Base-by-base conservation (phyloP, 1,140 invertebrate species). In the Penaeus japonicus region DNA sequence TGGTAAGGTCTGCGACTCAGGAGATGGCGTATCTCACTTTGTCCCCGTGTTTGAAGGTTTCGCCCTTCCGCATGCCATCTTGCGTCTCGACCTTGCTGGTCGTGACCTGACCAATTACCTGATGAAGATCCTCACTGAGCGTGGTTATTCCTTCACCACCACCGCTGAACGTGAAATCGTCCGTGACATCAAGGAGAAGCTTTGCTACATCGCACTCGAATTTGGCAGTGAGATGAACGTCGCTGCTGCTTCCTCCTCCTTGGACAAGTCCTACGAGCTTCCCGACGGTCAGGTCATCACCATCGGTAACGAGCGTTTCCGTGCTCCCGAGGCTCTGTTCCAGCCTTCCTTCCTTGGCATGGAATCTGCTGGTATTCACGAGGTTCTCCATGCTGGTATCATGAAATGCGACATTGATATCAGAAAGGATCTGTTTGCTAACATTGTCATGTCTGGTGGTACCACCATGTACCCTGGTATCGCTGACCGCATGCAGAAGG, bases 221-320 rank as follows among this genome's bases (percentile, higher is more conserved):
- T 98, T 98, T 92, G 97, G 98, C 93, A 97, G 98, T 93, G 97
- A 98, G 94, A 98, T 98, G 97, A 96, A 96, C 91, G 97, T 96
- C 86, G 96, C 97, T 90, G 96, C 97, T 88, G 95, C 96, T 91
- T 96, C 96, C 92, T 96, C 95, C 90, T 97, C 96, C 12, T 93
- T 98, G 91, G 96, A 97, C 93, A 97, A 97, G 93, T 95, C 94
- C 86, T 97, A 97, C 91, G 96, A 97, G 93, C 94, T 97, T 91
- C 96, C 96, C 92, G 96, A 96, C 93, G 96, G 96, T 91, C 96
- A 96, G 93, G 96, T 95, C 83, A 95, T 95, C 92, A 95, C 95
- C 92, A 95, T 95, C 91, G 95, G 95, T 82, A 95, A 97, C 94
- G 96, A 97, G 93, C 94, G 96, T 91, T 97, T 97, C 95, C 95